A percentile compares a stretch with the other conserved stretches of the same genome.
Evolutionary conservation across 2,888 invertebrate species (phyloP).

Genomic region (Stenotaenia linearis): DNA sequence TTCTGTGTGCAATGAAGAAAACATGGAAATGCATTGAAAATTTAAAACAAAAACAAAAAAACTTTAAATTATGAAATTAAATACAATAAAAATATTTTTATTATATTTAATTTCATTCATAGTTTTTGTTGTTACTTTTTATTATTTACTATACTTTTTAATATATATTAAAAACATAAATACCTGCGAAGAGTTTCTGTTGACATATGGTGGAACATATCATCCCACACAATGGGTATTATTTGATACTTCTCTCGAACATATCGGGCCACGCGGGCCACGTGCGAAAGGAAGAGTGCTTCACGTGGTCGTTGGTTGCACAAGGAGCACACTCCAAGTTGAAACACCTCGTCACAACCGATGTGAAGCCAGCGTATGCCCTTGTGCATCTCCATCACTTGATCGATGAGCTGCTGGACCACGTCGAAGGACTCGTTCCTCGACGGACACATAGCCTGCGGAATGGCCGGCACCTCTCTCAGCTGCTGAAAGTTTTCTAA

Average conservation of each 20-base stretch:
- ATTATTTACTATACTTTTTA: too few relatives aligned
- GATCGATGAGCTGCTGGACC: constrained; percentile 44
- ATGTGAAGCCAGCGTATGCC: constrained; percentile 55
- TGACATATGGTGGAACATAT: constrained; percentile 65
- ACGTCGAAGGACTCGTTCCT: constrained; percentile 45
- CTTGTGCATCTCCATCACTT: constrained; percentile 46
- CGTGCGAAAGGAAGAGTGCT: constrained; percentile 50
- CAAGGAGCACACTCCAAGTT: constrained; percentile 61
- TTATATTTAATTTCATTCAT: too few relatives aligned
- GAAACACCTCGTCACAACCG: constrained; percentile 68
- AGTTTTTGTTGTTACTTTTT: too few relatives aligned
- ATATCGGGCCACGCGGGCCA: constrained; percentile 56
- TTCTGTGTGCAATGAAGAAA: too few relatives aligned
- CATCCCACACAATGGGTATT: constrained; percentile 70
- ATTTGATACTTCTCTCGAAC: constrained; percentile 57
- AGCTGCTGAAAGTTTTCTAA: constrained; percentile 60
- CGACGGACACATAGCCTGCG: constrained; percentile 56
- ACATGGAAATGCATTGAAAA: too few relatives aligned
- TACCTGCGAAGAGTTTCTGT: constrained; percentile 51
- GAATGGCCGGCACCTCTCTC: constrained; percentile 61
- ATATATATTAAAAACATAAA: too few relatives aligned
- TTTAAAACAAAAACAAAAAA: too few relatives aligned
- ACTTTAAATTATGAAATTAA: too few relatives aligned
- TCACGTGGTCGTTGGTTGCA: constrained; percentile 47
- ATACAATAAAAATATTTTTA: too few relatives aligned